A percentile compares a stretch with the other conserved stretches of the same genome.
Evolutionary conservation across 2,113 vertebrate genomes (phyloP).

Genomic region (Scolopax mira): DNA sequence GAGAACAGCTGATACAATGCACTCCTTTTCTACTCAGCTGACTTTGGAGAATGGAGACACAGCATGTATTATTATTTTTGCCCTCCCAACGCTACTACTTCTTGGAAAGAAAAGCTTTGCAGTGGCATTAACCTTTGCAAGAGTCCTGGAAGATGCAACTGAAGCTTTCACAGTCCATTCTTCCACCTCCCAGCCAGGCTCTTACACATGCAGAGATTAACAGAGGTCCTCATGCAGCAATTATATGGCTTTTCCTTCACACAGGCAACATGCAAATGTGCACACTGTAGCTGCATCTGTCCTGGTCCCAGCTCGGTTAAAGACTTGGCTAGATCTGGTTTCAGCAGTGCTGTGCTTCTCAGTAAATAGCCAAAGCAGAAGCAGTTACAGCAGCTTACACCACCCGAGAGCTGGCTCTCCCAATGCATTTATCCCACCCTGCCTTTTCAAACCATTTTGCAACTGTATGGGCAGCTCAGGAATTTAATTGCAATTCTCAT

Average conservation of each 20-base stretch:
- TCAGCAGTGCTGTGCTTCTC: not conserved
- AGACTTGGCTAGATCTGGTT: not conserved
- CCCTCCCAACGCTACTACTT: not conserved
- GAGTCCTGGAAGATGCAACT: not conserved
- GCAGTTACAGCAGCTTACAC: fast-evolving
- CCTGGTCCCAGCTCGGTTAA: not conserved
- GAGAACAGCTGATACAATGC: not conserved
- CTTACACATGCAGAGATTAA: not conserved
- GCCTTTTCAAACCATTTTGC: not conserved
- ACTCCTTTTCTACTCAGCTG: not conserved
- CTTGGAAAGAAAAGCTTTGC: not conserved
- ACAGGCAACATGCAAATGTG: not conserved
- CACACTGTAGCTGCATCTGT: not conserved
- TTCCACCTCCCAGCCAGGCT: not conserved
- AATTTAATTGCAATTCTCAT: not conserved
- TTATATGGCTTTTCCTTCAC: not conserved
- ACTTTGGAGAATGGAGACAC: not conserved
- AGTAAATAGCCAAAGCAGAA: not conserved
- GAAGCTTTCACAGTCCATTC: not conserved
- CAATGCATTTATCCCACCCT: fast-evolving
- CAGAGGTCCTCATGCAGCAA: not conserved
- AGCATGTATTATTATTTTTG: not conserved
- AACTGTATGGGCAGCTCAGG: not conserved
- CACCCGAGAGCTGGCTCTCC: not conserved
- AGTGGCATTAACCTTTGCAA: not conserved